Percentiles rank a stretch among this genome's conserved stretches.
Evolutionary conservation across 2,888 invertebrate species (phyloP).

Genomic region (Metalampra italica): DNA sequence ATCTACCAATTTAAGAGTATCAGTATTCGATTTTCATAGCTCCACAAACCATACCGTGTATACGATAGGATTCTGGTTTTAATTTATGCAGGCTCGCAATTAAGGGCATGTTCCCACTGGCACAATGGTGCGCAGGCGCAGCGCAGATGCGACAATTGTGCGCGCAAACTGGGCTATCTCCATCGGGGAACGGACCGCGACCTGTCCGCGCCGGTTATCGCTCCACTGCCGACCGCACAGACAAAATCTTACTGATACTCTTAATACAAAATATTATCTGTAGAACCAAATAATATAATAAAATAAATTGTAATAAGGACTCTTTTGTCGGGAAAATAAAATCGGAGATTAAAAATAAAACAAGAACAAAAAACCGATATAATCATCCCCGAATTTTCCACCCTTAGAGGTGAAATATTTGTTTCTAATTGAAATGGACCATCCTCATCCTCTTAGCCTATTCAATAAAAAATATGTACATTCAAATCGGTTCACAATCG

Average conservation of each 20-base stretch:
- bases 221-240: background rate
- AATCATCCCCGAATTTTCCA: too few species aligned
- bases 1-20: background rate
- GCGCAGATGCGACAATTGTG: constrained; percentile 71
- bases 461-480: too few species aligned
- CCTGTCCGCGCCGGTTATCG: constrained; percentile 34
- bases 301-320: too few species aligned
- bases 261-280: background rate
- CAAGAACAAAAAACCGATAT: too few species aligned
- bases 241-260: background rate
- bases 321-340: too few species aligned
- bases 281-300: too few species aligned
- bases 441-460: too few species aligned
- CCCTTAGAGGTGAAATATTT: too few species aligned
- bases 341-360: too few species aligned
- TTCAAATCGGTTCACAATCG: too few species aligned
- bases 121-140: constrained; percentile 62
- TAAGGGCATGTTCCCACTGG: constrained; percentile 68
- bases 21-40: constrained; percentile 28
- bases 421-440: too few species aligned
- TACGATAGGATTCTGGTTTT: constrained; percentile 66
- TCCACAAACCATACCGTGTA: constrained; percentile 36
- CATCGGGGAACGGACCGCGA: constrained; percentile 41
- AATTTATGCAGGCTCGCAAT: constrained; percentile 73
- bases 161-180: constrained; percentile 68